A percentile compares a stretch with the other conserved stretches of the same genome.
Conservation (phyloP, 2,888 invertebrate genomes). For the Trichacis sp. region DNA sequence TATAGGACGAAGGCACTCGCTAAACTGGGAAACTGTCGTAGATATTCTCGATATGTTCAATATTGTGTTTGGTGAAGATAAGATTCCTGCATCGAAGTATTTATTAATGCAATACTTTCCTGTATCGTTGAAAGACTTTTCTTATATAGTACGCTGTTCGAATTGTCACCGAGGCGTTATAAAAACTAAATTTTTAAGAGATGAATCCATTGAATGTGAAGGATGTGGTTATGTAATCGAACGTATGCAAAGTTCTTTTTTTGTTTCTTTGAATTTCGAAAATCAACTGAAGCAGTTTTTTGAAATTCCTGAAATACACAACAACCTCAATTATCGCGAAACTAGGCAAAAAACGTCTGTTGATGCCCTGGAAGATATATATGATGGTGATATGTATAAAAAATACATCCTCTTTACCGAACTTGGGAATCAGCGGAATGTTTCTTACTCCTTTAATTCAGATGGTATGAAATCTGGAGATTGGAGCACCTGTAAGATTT, state of each 20-base stretch:
- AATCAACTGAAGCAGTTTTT: constrained; percentile 3
- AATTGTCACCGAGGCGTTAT: too few species aligned
- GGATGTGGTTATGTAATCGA: constrained; percentile 2
- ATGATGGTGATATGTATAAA: constrained; percentile 11
- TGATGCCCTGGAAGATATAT: constrained; percentile 10
- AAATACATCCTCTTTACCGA: not conserved
- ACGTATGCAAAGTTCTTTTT: constrained; percentile 6
- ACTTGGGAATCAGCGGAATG: not conserved
- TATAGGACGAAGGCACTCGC: too few species aligned
- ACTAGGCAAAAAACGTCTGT: not conserved
- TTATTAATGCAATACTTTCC: too few species aligned
- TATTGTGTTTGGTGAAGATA: too few species aligned
- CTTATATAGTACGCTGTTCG: too few species aligned
- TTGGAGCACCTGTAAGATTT: constrained; percentile 17
- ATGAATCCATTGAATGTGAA: too few species aligned
- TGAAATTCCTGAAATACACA: not conserved
- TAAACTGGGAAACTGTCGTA: too few species aligned
- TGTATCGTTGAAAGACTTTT: too few species aligned
- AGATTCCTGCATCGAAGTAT: too few species aligned
- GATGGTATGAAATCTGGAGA: constrained; percentile 33
- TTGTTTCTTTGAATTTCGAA: constrained; percentile 7
- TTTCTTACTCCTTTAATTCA: constrained; percentile 25
- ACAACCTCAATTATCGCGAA: not conserved
- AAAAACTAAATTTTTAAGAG: too few species aligned
- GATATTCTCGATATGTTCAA: too few species aligned